phyloP scores from a whole-genome alignment of 2,888 invertebrate genomes.

The Matsumyia berberina region DNA sequence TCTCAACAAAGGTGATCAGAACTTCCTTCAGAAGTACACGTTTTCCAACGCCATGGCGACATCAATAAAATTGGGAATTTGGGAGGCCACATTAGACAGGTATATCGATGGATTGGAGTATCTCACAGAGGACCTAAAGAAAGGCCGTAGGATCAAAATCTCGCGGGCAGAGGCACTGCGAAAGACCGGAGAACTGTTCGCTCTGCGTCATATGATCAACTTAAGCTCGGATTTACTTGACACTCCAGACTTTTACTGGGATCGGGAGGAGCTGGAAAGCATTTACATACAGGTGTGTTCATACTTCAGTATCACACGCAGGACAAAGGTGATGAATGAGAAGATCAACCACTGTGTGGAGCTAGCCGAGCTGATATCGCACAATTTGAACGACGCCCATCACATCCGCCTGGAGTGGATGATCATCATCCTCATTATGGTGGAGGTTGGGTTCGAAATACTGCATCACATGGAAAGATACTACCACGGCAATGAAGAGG shows the following conservation, averaged over 20 bases:
- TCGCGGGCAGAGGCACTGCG: slow-evolving; percentile 87
- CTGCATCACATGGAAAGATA: slow-evolving; percentile 90
- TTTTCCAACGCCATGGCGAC: slow-evolving; percentile 97
- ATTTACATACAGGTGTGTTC: slow-evolving; percentile 92
- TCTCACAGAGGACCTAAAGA: slow-evolving; percentile 91
- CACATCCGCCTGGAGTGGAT: slow-evolving; percentile 98
- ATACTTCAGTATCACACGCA: slow-evolving; percentile 92
- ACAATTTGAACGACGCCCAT: slow-evolving; percentile 96
- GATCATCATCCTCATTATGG: slow-evolving; percentile 97
- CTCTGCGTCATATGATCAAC: slow-evolving; percentile 94
- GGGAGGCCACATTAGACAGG: slow-evolving; percentile 94
- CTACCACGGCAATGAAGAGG: slow-evolving; percentile 51
- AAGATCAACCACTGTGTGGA: slow-evolving; percentile 97
- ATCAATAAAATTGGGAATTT: slow-evolving; percentile 96
- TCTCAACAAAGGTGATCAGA: slow-evolving; percentile 85
- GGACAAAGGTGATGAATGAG: slow-evolving; percentile 98
- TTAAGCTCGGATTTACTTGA: slow-evolving; percentile 97
- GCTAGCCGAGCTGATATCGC: slow-evolving; percentile 93
- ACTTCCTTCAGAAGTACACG: slow-evolving; percentile 93
- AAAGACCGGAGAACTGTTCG: slow-evolving; percentile 95
- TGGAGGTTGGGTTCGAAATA: slow-evolving; percentile 95
- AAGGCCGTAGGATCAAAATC: slow-evolving; percentile 88
- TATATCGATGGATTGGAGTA: slow-evolving; percentile 93
- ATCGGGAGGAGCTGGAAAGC: slow-evolving; percentile 93
- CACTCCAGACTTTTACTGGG: slow-evolving; percentile 99